Evolutionary conservation across 2,113 vertebrate species (phyloP).

Genomic region (Pao palembangensis): DNA sequence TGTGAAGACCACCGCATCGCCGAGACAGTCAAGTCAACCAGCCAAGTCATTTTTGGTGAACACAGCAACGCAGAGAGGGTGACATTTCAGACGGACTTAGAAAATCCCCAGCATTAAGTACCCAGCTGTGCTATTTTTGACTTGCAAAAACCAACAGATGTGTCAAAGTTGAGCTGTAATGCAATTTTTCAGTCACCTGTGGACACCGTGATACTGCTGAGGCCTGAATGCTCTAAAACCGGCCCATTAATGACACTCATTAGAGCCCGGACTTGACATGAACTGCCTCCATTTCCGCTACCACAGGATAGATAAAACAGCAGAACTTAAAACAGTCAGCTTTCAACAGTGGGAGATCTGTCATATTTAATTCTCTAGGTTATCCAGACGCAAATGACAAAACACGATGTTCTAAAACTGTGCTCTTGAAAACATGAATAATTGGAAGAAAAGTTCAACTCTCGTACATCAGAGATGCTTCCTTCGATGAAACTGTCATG

Average conservation of each 20-base stretch:
- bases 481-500: not conserved
- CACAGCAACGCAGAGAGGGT: not conserved
- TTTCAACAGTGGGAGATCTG: constrained; percentile 3
- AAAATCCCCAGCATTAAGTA: not conserved
- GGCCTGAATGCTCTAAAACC: constrained; percentile 8
- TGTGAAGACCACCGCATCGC: not conserved
- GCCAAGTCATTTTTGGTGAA: not conserved
- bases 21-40: not conserved
- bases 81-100: not conserved
- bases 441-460: not conserved
- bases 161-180: constrained; percentile 27
- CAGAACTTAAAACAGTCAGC: not conserved
- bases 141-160: not conserved
- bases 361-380: constrained; percentile 25
- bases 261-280: constrained; percentile 48
- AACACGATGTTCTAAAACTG: constrained; percentile 8
- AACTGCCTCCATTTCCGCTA: constrained; percentile 40
- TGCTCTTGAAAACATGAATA: not conserved
- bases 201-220: constrained; percentile 1
- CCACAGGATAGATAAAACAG: constrained; percentile 1
- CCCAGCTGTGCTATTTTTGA: constrained; percentile 2
- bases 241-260: constrained; percentile 51
- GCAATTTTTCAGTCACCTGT: constrained; percentile 17
- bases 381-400: not conserved
- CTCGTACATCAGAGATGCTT: not conserved